Evolutionary conservation across 2,888 invertebrate species (phyloP).

Genomic region (Epirrita christyi): DNA sequence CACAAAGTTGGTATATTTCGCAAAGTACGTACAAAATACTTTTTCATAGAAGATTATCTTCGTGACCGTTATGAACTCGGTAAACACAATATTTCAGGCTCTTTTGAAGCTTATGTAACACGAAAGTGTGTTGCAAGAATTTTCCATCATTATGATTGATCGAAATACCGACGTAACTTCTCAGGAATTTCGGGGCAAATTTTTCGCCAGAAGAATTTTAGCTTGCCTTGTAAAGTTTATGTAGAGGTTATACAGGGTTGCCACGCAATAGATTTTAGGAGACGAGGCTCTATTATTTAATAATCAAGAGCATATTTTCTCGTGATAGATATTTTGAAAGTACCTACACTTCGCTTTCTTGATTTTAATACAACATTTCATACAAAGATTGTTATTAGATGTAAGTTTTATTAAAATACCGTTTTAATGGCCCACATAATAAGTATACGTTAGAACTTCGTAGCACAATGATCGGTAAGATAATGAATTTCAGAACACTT

Average conservation of each 20-base stretch:
- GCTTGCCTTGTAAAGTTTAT: conserved; percentile 17
- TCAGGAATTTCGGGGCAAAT: conserved; percentile 23
- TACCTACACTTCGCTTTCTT: too few species aligned
- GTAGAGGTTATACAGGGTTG: conserved; percentile 7
- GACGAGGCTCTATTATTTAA: not conserved
- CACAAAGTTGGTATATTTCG: not conserved
- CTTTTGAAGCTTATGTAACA: conserved; percentile 6
- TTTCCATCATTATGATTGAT: conserved; percentile 32
- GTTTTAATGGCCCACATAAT: too few species aligned
- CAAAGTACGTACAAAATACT: not conserved
- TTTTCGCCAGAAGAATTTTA: conserved; percentile 25
- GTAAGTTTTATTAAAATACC: too few species aligned
- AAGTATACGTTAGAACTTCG: too few species aligned
- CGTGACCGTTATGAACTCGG: conserved; percentile 9
- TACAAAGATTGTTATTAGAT: too few species aligned
- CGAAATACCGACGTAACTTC: conserved; percentile 23
- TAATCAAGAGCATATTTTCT: not conserved
- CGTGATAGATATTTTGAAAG: too few species aligned
- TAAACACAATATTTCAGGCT: conserved; percentile 9
- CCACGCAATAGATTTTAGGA: not conserved
- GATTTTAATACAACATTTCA: too few species aligned
- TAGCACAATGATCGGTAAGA: too few species aligned
- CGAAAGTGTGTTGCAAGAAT: conserved; percentile 25
- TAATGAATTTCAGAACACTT: too few species aligned
- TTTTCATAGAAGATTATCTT: conserved; percentile 2